A percentile compares a stretch with the other conserved stretches of the same genome.
Conservation (phyloP, 2,888 invertebrate species). For the Stictocephala bisonia region DNA sequence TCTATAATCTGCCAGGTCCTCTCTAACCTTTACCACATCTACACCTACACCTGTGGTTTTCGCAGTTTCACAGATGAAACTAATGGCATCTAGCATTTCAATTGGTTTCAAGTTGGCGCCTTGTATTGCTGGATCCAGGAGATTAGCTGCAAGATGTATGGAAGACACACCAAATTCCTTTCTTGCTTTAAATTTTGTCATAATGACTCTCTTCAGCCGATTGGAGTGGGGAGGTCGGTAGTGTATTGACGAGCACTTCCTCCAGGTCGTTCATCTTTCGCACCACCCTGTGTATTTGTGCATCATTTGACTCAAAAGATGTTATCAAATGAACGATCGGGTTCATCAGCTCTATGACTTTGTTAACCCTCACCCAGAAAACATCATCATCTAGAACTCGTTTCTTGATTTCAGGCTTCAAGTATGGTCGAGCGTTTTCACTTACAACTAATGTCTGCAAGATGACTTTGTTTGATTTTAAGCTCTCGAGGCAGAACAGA, state of each 20-base stretch:
- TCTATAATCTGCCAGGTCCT: constrained; percentile 42
- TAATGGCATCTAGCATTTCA: constrained; percentile 49
- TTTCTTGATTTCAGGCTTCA: constrained; percentile 37
- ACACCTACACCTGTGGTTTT: background rate
- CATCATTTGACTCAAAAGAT: constrained; percentile 47
- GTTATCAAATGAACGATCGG: constrained; percentile 48
- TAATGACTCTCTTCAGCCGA: constrained; percentile 40
- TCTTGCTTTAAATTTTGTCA: constrained; percentile 45
- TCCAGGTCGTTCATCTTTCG: constrained; percentile 30
- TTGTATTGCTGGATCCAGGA: constrained; percentile 46
- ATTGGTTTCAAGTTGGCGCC: constrained; percentile 45
- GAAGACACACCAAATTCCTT: constrained; percentile 43
- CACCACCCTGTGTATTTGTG: constrained; percentile 41
- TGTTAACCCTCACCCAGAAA: constrained; percentile 49
- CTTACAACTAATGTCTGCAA: constrained; percentile 46
- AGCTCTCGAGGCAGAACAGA: constrained; percentile 40
- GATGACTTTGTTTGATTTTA: constrained; percentile 39
- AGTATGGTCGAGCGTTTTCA: constrained; percentile 41
- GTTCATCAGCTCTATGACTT: constrained; percentile 38
- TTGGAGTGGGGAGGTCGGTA: constrained; percentile 42
- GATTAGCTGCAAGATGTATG: constrained; percentile 48
- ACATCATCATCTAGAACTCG: constrained; percentile 49
- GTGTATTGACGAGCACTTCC: constrained; percentile 10
- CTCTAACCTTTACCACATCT: constrained; percentile 18
- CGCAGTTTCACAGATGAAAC: constrained; percentile 47